These are phyloP conservation scores for Helogale parvula DNA, from an alignment of 2,113 vertebrate genomes.

Conservation along the genomic window DNA sequence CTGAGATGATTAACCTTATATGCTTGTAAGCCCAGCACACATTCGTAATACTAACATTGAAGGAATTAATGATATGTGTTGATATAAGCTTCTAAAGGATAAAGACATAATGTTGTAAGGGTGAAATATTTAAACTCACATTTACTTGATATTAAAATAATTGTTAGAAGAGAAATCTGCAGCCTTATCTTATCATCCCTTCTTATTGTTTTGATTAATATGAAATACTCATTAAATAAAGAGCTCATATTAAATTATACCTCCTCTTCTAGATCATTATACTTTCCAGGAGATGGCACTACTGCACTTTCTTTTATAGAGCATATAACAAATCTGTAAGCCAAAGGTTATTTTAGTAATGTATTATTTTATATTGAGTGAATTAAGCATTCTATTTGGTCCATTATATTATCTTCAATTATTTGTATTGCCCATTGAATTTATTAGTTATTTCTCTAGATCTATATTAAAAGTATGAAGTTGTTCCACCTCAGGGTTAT, in stretches of 20 bases:
- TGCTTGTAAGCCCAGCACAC: background rate
- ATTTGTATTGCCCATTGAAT: background rate
- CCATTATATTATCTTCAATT: conserved; percentile 2
- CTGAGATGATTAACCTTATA: background rate
- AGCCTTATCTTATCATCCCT: background rate
- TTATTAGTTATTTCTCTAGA: conserved; percentile 13
- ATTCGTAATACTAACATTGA: background rate
- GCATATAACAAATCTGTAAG: conserved; percentile 46
- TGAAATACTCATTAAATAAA: conserved; percentile 22
- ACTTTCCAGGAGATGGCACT: conserved; percentile 73
- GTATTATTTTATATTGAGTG: background rate
- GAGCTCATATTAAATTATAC: background rate
- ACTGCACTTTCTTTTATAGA: conserved; percentile 35
- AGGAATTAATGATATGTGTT: background rate
- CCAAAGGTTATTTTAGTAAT: conserved; percentile 31
- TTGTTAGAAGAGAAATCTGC: background rate
- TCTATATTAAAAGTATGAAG: background rate
- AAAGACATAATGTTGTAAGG: background rate
- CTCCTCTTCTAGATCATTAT: background rate
- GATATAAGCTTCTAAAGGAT: background rate
- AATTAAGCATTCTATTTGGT: background rate
- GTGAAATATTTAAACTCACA: background rate
- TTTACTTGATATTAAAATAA: background rate
- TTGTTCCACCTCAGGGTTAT: background rate
- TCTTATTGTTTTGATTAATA: background rate